phyloP scores from a whole-genome alignment of 2,113 vertebrate species.

The Rhipidura dahli region DNA sequence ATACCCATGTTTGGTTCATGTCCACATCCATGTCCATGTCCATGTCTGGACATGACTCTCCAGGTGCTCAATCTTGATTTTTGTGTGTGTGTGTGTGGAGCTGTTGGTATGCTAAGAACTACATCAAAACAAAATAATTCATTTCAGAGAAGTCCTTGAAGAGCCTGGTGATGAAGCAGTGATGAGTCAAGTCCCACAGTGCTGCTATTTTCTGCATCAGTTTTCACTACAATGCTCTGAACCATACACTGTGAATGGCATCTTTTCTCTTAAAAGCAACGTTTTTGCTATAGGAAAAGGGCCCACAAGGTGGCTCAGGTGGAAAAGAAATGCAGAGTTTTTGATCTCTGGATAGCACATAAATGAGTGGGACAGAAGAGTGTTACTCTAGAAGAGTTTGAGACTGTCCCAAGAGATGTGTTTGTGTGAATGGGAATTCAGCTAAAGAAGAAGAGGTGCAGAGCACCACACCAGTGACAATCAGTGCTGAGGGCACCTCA shows the following conservation, averaged over 20 bases:
- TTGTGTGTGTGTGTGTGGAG: not conserved
- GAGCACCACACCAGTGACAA: not conserved
- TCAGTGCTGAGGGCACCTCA: not conserved
- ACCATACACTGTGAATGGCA: fast-evolving
- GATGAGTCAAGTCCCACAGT: not conserved
- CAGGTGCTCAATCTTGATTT: not conserved
- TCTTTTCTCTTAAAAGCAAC: not conserved
- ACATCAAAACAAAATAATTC: not conserved
- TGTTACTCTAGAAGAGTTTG: not conserved
- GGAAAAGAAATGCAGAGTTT: constrained; percentile 26
- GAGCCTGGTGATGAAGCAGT: not conserved
- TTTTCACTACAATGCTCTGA: not conserved
- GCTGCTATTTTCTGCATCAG: not conserved
- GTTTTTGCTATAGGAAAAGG: not conserved
- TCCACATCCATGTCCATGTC: not conserved
- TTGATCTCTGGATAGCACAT: not conserved
- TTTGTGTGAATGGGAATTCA: not conserved
- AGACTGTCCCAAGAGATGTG: not conserved
- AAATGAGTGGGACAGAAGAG: not conserved
- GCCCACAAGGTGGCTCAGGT: constrained; percentile 51
- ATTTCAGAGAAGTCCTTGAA: not conserved
- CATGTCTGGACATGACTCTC: not conserved
- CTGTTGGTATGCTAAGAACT: not conserved
- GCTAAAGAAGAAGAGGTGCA: not conserved
- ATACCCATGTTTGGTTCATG: not conserved